Evolutionary conservation across 1,140 invertebrate species (phyloP).

Genomic region (Trichonephila inaurata): DNA sequence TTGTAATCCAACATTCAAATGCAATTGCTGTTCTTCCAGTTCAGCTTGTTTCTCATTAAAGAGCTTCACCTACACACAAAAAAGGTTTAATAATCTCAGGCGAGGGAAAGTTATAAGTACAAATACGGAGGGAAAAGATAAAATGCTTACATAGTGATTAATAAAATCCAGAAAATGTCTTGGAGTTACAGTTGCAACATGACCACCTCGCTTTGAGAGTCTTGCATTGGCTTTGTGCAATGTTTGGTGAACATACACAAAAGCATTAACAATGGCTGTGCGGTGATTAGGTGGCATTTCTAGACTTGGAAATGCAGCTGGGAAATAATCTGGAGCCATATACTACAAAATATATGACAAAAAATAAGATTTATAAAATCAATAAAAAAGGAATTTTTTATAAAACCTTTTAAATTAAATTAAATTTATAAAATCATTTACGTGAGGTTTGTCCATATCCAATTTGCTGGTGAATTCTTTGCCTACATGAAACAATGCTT

Average conservation of each 20-base stretch:
- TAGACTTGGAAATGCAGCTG: conserved; percentile 89
- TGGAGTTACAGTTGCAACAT: conserved; percentile 98
- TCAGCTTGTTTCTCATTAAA: conserved; percentile 99
- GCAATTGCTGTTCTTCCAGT: conserved; percentile 98
- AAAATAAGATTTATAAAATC: background rate
- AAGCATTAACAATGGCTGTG: conserved; percentile 98
- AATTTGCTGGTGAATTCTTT: conserved; percentile 84
- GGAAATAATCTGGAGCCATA: conserved; percentile 93
- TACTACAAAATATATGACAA: conserved; percentile 83
- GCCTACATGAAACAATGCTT: conserved; percentile 95
- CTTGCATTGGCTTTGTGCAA: conserved; percentile 95
- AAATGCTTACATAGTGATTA: conserved; percentile 92
- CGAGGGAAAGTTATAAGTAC: background rate
- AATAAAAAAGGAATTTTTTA: background rate
- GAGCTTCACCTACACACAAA: conserved; percentile 86
- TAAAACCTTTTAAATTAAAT: background rate
- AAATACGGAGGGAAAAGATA: background rate
- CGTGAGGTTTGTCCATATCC: conserved; percentile 83
- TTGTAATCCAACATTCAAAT: conserved; percentile 98
- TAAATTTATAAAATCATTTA: conserved; percentile 34
- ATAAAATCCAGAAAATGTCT: conserved; percentile 99
- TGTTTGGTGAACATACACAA: conserved; percentile 99
- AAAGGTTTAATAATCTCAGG: background rate
- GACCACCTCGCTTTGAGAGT: conserved; percentile 93
- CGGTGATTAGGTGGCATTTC: conserved; percentile 87